Conservation (phyloP, 2,113 vertebrate species). For the Melozone crissalis region DNA sequence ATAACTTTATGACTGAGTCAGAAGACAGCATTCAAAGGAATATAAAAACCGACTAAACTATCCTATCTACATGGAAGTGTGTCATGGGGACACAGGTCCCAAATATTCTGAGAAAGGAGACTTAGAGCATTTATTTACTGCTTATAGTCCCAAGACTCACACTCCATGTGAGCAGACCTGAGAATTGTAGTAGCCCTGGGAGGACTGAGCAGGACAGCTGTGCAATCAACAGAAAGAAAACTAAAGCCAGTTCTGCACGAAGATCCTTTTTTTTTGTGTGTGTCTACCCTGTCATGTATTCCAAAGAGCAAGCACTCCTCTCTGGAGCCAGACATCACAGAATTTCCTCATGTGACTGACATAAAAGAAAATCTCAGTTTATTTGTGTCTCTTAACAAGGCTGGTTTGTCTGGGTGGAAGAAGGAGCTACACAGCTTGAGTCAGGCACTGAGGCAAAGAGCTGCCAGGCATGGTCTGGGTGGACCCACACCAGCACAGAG, state of each 20-base stretch:
- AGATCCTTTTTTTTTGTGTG: neutral
- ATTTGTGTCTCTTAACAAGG: neutral
- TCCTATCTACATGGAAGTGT: neutral
- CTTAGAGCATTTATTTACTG: neutral
- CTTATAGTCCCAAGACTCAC: neutral
- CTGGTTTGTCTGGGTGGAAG: neutral
- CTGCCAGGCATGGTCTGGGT: accelerated
- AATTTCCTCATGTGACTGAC: neutral
- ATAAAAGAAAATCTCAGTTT: neutral
- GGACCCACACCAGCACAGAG: neutral
- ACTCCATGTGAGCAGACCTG: neutral
- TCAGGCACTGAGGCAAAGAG: neutral
- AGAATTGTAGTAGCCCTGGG: neutral
- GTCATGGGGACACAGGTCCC: neutral
- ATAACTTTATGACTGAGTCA: neutral
- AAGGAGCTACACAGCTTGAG: neutral
- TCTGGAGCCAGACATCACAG: neutral
- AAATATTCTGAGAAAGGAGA: neutral
- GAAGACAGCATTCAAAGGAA: neutral
- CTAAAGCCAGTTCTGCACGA: neutral
- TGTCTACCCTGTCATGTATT: neutral
- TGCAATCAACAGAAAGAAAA: neutral
- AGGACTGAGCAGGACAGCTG: neutral
- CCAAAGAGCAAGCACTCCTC: neutral
- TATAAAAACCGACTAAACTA: neutral